These are phyloP conservation scores for Rousettus madagascariensis DNA, from an alignment of 2,797 vertebrate species.

Conservation along the genomic window DNA sequence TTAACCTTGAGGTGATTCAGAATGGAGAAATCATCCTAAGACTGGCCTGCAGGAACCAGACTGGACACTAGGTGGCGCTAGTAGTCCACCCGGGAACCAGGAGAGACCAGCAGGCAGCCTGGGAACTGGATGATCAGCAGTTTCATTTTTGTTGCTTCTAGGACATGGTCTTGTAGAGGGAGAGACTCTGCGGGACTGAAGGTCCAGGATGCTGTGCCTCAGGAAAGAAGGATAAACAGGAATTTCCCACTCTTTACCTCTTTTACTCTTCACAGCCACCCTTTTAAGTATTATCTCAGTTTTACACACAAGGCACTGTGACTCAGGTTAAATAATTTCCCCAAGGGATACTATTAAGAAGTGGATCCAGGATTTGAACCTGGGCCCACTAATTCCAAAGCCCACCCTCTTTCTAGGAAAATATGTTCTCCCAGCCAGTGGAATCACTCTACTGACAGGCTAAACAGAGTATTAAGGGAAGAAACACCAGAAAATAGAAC, in stretches of 20 bases:
- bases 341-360: background rate
- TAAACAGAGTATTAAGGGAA: background rate
- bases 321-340: conserved; percentile 24
- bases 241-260: background rate
- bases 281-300: background rate
- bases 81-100: conserved; percentile 6
- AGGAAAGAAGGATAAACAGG: background rate
- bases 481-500: background rate
- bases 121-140: background rate
- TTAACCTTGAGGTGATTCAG: background rate
- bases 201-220: background rate
- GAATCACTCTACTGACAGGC: background rate
- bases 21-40: background rate
- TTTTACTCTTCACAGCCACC: background rate
- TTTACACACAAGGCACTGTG: background rate
- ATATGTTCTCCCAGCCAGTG: background rate
- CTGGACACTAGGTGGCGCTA: conserved; percentile 42
- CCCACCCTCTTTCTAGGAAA: background rate
- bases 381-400: background rate
- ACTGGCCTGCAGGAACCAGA: background rate
- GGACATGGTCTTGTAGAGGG: background rate
- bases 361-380: background rate
- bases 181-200: background rate
- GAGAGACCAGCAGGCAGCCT: background rate
- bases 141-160: background rate